Percentiles rank a stretch among this genome's conserved stretches.
Conservation (phyloP, 1,140 invertebrate genomes). For the Drosophila parvula region DNA sequence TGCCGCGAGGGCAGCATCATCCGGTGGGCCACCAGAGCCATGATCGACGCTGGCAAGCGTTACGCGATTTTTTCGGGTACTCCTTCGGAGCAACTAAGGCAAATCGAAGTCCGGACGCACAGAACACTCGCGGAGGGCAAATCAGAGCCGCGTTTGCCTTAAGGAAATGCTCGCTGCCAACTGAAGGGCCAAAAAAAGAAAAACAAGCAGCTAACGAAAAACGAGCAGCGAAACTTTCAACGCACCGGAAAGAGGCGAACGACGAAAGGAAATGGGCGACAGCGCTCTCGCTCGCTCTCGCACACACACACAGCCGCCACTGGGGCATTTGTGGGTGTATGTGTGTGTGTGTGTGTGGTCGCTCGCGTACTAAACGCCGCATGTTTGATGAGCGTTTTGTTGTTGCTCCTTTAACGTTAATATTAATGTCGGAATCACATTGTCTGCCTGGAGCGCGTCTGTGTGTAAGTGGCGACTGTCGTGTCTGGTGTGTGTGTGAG, state of each 20-base stretch:
- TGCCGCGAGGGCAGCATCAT: constrained; percentile 75
- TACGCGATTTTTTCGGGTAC: not conserved
- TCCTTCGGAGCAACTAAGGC: not conserved
- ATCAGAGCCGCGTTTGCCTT: constrained; percentile 66
- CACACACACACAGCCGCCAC: constrained; percentile 17
- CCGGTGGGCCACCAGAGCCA: constrained; percentile 79
- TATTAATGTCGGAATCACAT: constrained; percentile 75
- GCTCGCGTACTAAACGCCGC: constrained; percentile 63
- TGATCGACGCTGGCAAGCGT: constrained; percentile 29
- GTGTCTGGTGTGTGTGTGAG: constrained; percentile 13
- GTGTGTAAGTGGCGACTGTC: constrained; percentile 33
- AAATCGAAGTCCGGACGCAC: not conserved
- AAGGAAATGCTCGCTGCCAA: constrained; percentile 70
- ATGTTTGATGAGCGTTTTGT: constrained; percentile 73
- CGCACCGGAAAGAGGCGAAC: constrained; percentile 70
- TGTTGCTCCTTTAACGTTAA: constrained; percentile 70
- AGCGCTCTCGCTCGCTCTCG: constrained; percentile 34
- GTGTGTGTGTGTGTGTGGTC: constrained; percentile 18
- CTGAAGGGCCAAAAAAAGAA: constrained; percentile 58
- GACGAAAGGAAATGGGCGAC: constrained; percentile 54
- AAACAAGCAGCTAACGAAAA: constrained; percentile 52
- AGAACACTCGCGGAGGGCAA: constrained; percentile 25
- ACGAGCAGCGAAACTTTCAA: constrained; percentile 64
- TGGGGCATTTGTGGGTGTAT: constrained; percentile 7
- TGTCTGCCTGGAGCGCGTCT: constrained; percentile 58